Conservation (phyloP, 2,888 invertebrate species). For the Caenorhabditis doughertyi region DNA sequence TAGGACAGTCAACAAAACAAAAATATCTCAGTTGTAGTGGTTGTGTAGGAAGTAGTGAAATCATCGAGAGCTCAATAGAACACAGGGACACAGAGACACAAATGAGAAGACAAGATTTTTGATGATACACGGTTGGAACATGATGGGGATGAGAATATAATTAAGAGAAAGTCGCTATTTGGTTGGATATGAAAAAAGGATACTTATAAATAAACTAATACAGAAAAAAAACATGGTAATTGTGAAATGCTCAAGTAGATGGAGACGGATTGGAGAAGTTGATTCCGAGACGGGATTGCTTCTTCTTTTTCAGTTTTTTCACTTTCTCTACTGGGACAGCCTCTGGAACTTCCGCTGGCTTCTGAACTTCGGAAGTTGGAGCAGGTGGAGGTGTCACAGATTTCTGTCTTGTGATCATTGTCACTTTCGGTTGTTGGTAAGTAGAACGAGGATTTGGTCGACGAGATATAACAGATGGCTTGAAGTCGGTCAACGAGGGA, state of each 20-base stretch:
- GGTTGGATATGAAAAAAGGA: conserved; percentile 3
- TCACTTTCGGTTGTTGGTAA: conserved; percentile 37
- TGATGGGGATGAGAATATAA: not conserved
- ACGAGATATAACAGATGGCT: conserved; percentile 47
- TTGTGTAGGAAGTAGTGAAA: not conserved
- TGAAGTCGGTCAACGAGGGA: conserved; percentile 58
- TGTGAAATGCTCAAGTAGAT: not conserved
- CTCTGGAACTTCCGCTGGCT: not conserved
- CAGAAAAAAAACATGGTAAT: not conserved
- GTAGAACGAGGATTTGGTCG: conserved; percentile 2
- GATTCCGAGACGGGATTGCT: conserved; percentile 50
- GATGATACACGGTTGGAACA: conserved; percentile 11
- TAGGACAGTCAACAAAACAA: not conserved
- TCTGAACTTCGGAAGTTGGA: not conserved
- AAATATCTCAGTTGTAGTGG: conserved; percentile 7
- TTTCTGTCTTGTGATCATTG: conserved; percentile 17
- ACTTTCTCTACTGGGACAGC: not conserved
- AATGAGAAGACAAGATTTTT: not conserved
- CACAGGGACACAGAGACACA: conserved; percentile 1
- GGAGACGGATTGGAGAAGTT: conserved; percentile 35
- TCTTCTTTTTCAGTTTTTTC: conserved; percentile 57
- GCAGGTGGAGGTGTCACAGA: conserved; percentile 1
- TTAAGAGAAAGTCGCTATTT: not conserved
- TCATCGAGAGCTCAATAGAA: not conserved
- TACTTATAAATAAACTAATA: not conserved